Percentiles rank a stretch among this genome's conserved stretches.
Conservation (phyloP, 2,113 vertebrate genomes). For the Caloenas nicobarica region DNA sequence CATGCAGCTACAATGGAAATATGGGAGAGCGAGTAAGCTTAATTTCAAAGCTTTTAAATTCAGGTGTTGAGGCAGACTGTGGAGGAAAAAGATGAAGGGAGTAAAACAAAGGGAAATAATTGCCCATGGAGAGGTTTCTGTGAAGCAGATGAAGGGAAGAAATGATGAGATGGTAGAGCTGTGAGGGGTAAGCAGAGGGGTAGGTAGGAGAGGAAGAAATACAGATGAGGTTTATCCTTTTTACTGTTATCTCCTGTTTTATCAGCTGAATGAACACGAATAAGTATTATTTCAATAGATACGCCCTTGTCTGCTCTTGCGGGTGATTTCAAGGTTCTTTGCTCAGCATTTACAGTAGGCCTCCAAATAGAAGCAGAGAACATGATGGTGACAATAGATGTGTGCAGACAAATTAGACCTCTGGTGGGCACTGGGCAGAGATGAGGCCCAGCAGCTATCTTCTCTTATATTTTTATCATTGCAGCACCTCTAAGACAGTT, state of each 20-base stretch:
- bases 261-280: not conserved
- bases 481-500: not conserved
- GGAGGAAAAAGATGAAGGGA: not conserved
- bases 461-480: not conserved
- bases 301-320: not conserved
- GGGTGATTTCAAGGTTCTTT: not conserved
- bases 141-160: not conserved
- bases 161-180: not conserved
- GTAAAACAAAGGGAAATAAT: not conserved
- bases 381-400: not conserved
- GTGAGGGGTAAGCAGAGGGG: not conserved
- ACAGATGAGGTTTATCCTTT: fast-evolving
- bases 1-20: not conserved
- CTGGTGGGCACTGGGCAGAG: not conserved
- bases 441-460: not conserved
- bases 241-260: not conserved
- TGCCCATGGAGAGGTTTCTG: not conserved
- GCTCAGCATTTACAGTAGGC: not conserved
- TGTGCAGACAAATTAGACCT: not conserved
- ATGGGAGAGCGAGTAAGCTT: not conserved
- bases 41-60: not conserved
- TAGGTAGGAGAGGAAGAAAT: not conserved
- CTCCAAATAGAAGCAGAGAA: not conserved
- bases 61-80: not conserved
- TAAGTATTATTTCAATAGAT: not conserved